phyloP scores from a whole-genome alignment of 2,113 vertebrate genomes.

The Misgurnus anguillicaudatus region DNA sequence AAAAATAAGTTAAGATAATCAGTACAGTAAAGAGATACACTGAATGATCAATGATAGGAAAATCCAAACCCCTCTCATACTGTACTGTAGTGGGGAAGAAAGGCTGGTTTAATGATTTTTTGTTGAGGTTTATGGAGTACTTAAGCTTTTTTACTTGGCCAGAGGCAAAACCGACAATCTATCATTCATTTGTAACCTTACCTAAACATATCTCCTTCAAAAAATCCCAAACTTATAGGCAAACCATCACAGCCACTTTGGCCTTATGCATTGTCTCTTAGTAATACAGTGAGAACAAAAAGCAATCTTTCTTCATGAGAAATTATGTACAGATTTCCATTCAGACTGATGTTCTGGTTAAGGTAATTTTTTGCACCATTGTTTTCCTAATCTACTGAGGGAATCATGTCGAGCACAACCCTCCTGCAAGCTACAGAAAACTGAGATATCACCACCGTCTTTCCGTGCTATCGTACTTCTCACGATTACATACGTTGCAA shows the following conservation, averaged over 20 bases:
- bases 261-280: neutral
- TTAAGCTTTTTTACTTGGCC: neutral
- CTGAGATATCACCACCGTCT: slow-evolving; percentile 33
- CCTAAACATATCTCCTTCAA: neutral
- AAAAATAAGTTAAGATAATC: slow-evolving; percentile 49
- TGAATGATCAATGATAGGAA: slow-evolving; percentile 56
- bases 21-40: slow-evolving; percentile 42
- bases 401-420: slow-evolving; percentile 41
- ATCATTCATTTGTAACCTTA: slow-evolving; percentile 11
- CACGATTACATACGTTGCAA: slow-evolving; percentile 32
- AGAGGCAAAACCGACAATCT: slow-evolving; percentile 21
- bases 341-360: slow-evolving; percentile 32
- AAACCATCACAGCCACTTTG: neutral
- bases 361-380: slow-evolving; percentile 44
- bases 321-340: slow-evolving; percentile 61
- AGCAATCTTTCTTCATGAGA: slow-evolving; percentile 55
- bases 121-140: neutral
- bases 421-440: slow-evolving; percentile 40
- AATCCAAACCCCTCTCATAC: slow-evolving; percentile 39
- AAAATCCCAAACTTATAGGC: neutral
- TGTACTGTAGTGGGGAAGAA: slow-evolving; percentile 5
- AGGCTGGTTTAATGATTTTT: slow-evolving; percentile 9
- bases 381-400: slow-evolving; percentile 26
- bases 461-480: slow-evolving; percentile 7
- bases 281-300: slow-evolving; percentile 38